Conservation (phyloP, 1,140 invertebrate species). For the Aricia agestis region DNA sequence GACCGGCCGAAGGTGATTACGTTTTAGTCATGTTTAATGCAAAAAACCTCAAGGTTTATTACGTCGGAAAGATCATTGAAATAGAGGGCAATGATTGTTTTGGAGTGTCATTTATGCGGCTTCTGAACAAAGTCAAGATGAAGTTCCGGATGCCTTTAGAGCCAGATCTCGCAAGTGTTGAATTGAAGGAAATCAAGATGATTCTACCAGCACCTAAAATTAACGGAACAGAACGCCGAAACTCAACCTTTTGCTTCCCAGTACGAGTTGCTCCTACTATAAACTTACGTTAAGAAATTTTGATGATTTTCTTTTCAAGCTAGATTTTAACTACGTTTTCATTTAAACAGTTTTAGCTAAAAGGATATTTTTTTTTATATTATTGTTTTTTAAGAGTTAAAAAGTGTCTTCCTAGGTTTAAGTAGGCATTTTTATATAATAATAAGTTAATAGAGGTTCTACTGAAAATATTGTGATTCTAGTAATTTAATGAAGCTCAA, state of each 20-base stretch:
- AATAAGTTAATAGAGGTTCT: slow-evolving; percentile 11
- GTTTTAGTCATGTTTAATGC: slow-evolving; percentile 16
- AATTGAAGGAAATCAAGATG: slow-evolving; percentile 15
- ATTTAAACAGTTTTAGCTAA: slow-evolving; percentile 13
- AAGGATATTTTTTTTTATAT: slow-evolving; percentile 13
- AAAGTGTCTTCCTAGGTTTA: slow-evolving; percentile 10
- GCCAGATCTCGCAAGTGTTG: slow-evolving; percentile 12
- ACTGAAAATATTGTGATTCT: slow-evolving; percentile 15
- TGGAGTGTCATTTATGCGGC: slow-evolving; percentile 13
- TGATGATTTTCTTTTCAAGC: slow-evolving; percentile 7
- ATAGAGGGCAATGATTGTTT: background rate
- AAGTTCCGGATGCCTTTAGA: slow-evolving; percentile 18
- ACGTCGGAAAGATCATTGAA: slow-evolving; percentile 12
- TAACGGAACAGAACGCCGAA: slow-evolving; percentile 13
- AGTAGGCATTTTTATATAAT: slow-evolving; percentile 9
- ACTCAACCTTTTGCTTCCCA: slow-evolving; percentile 14
- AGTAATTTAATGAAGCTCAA: slow-evolving; percentile 15
- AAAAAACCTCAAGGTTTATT: slow-evolving; percentile 18
- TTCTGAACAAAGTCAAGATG: slow-evolving; percentile 16
- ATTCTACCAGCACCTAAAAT: slow-evolving; percentile 17
- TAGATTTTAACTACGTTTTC: slow-evolving; percentile 15
- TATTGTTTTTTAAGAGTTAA: slow-evolving; percentile 14
- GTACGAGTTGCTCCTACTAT: slow-evolving; percentile 3
- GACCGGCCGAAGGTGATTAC: slow-evolving; percentile 1
- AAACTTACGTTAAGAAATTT: slow-evolving; percentile 14